A percentile compares a stretch with the other conserved stretches of the same genome.
Conservation (phyloP, 1,140 invertebrate species). For the Euwallacea fornicatus region DNA sequence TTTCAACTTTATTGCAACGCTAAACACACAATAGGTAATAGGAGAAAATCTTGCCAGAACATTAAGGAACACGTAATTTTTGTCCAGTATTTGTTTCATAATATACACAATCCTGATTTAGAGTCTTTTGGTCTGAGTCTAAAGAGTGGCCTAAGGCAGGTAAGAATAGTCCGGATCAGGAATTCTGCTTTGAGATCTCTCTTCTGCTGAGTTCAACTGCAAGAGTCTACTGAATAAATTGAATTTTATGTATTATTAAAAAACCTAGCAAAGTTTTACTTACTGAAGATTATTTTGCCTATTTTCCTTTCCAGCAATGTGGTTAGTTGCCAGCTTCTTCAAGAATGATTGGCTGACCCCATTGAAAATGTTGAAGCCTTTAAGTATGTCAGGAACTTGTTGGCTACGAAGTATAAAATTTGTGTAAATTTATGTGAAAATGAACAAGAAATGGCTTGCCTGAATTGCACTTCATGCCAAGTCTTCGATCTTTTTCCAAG, state of each 20-base stretch:
- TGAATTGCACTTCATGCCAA: conserved; percentile 19
- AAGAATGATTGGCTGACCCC: too few species aligned
- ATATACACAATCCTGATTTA: too few species aligned
- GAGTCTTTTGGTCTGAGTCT: too few species aligned
- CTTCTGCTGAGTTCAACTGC: conserved; percentile 1
- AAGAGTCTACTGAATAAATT: conserved; percentile 14
- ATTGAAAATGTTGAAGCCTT: too few species aligned
- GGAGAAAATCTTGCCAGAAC: background rate
- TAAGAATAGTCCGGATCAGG: conserved; percentile 20
- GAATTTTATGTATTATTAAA: too few species aligned
- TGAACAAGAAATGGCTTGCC: conserved; percentile 5
- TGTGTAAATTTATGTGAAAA: too few species aligned
- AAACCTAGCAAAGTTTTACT: too few species aligned
- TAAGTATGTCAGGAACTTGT: too few species aligned
- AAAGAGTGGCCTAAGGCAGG: background rate
- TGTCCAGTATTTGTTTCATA: conserved; percentile 13
- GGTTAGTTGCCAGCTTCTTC: too few species aligned
- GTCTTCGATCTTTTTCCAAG: conserved; percentile 36
- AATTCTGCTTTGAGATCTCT: conserved; percentile 4
- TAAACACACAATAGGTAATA: conserved; percentile 12
- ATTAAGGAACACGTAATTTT: background rate
- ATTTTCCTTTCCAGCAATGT: too few species aligned
- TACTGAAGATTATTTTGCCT: too few species aligned
- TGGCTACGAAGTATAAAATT: too few species aligned
- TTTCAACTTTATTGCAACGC: conserved; percentile 32